phyloP scores from a whole-genome alignment of 2,113 vertebrate genomes.

The Oncorhynchus gorbuscha region DNA sequence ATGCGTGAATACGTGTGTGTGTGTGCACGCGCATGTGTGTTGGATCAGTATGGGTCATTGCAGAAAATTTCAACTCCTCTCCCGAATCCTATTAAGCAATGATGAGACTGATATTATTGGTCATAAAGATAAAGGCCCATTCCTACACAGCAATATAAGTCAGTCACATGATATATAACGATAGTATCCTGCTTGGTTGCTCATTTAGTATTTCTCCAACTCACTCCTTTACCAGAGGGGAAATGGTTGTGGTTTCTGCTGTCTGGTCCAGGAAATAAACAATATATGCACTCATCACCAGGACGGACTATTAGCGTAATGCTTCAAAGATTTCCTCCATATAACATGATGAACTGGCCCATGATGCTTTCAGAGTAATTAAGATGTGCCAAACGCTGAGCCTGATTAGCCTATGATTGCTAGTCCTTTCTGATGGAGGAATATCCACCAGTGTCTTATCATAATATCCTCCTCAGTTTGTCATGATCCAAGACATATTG shows the following conservation, averaged over 20 bases:
- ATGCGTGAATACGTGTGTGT: background rate
- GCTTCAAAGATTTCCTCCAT: conserved; percentile 35
- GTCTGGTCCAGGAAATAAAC: conserved; percentile 15
- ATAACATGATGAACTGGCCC: conserved; percentile 29
- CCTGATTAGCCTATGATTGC: conserved; percentile 44
- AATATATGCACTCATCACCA: conserved; percentile 28
- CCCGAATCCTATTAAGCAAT: background rate
- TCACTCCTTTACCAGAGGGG: background rate
- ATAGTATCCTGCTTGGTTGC: conserved; percentile 4
- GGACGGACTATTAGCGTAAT: conserved; percentile 32
- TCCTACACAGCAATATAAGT: background rate
- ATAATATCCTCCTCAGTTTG: conserved; percentile 1
- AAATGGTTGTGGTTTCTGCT: background rate
- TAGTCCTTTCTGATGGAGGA: conserved; percentile 19
- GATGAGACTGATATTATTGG: background rate
- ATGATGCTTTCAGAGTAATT: conserved; percentile 37
- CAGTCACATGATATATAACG: background rate
- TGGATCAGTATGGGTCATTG: no score
- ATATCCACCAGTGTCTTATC: conserved; percentile 1
- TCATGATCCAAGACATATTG: conserved; percentile 5
- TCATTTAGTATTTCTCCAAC: conserved; percentile 12
- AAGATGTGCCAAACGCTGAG: conserved; percentile 15
- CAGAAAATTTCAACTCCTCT: background rate
- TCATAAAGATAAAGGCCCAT: background rate
- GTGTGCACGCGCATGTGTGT: background rate